These are phyloP conservation scores for Lepidotrigona ventralis DNA, from an alignment of 1,140 invertebrate genomes.

Conservation along the genomic window DNA sequence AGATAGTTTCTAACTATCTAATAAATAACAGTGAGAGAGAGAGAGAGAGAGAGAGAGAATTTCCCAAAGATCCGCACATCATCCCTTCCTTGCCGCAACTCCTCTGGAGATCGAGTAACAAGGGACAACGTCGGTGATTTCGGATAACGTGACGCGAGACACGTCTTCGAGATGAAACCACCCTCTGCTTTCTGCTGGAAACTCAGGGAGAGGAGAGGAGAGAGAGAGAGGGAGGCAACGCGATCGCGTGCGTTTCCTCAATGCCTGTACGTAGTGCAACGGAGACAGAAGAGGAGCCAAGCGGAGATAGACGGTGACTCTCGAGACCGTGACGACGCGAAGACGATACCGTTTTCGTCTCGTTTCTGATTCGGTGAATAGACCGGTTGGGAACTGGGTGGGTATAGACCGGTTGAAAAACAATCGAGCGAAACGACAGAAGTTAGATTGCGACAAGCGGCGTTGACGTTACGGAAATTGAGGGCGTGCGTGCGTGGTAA, in stretches of 20 bases:
- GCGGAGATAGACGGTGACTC: not conserved
- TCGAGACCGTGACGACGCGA: not conserved
- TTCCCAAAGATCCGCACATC: no score
- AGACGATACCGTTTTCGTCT: not conserved
- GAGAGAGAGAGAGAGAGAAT: no score
- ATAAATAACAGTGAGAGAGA: no score
- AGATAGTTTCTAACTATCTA: no score
- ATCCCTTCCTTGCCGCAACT: no score
- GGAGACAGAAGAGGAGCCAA: no score
- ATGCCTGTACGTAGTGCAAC: no score
- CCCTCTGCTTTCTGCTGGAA: not conserved
- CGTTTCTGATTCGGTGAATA: not conserved
- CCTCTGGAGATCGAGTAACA: not conserved
- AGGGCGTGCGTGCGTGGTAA: slow-evolving; percentile 45
- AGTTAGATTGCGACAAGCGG: slow-evolving; percentile 58
- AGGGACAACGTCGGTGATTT: not conserved
- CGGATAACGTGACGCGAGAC: not conserved
- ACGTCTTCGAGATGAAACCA: not conserved
- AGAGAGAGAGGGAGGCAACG: no score
- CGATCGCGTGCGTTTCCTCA: no score
- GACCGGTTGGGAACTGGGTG: not conserved
- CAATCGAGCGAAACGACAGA: slow-evolving; percentile 55
- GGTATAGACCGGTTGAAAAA: slow-evolving; percentile 23
- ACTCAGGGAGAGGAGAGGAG: not conserved
- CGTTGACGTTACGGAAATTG: slow-evolving; percentile 64